phyloP scores from a whole-genome alignment of 2,113 vertebrate species.

The Podarcis raffonei region DNA sequence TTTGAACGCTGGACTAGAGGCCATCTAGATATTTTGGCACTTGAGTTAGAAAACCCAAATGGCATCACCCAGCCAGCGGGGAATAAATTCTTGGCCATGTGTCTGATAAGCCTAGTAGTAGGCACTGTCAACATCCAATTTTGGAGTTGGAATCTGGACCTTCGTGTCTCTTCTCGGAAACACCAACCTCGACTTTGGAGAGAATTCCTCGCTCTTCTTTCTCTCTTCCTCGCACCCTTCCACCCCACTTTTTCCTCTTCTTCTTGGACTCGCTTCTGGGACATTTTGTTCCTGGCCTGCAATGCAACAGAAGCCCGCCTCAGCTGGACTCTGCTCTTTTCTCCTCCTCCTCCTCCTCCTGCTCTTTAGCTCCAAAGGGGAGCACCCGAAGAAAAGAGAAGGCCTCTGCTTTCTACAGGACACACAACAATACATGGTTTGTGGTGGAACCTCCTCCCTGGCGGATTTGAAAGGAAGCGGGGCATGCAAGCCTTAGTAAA shows the following conservation, averaged over 20 bases:
- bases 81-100: not conserved
- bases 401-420: not conserved
- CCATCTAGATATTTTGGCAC: not conserved
- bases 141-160: not conserved
- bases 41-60: not conserved
- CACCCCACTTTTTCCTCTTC: not conserved
- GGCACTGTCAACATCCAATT: not conserved
- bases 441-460: not conserved
- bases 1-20: not conserved
- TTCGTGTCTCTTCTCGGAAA: not conserved
- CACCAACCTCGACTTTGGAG: not conserved
- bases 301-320: not conserved
- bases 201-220: not conserved
- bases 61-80: not conserved
- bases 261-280: constrained; percentile 6
- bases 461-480: not conserved
- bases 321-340: not conserved
- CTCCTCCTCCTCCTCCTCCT: not conserved
- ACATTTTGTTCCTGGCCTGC: constrained; percentile 29
- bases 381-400: not conserved
- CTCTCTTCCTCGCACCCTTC: not conserved
- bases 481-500: not conserved
- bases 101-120: not conserved
- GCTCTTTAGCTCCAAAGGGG: constrained; percentile 1
- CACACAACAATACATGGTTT: constrained; percentile 10